Evolutionary conservation across 2,113 vertebrate species (phyloP).

Genomic region (Cricetomys ansorgei): DNA sequence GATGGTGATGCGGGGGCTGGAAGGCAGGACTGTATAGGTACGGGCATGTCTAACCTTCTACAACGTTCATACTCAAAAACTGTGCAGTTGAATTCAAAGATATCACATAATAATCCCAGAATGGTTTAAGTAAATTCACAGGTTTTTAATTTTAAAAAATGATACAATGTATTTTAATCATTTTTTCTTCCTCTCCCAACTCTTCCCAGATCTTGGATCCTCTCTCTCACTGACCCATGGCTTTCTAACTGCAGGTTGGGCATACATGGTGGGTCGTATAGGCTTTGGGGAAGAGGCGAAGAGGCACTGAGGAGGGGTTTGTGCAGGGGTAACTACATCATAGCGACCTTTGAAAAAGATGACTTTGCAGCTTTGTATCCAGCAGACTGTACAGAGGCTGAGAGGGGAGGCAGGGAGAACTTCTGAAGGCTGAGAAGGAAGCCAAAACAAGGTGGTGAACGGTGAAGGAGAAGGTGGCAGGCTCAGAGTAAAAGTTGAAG

Average conservation of each 20-base stretch:
- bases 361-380: not conserved
- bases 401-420: not conserved
- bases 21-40: not conserved
- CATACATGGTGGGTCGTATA: not conserved
- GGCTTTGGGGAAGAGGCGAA: not conserved
- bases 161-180: too few species aligned
- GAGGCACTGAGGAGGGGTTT: not conserved
- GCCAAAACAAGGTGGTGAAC: not conserved
- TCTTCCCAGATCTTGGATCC: not conserved
- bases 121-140: not conserved
- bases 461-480: not conserved
- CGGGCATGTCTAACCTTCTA: not conserved
- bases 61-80: not conserved
- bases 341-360: not conserved
- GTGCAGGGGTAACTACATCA: not conserved
- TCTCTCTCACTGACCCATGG: not conserved
- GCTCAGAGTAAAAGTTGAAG: not conserved
- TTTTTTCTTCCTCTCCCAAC: not conserved
- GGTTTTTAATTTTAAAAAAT: not conserved
- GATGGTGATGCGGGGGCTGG: not conserved
- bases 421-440: not conserved
- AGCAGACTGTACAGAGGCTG: not conserved
- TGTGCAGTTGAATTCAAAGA: not conserved
- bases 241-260: rapidly evolving
- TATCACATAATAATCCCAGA: not conserved